Evolutionary conservation across 30 jellyfish, hydroid and myxozoan species (phyloP).

Genomic region (Pelagia noctiluca): DNA sequence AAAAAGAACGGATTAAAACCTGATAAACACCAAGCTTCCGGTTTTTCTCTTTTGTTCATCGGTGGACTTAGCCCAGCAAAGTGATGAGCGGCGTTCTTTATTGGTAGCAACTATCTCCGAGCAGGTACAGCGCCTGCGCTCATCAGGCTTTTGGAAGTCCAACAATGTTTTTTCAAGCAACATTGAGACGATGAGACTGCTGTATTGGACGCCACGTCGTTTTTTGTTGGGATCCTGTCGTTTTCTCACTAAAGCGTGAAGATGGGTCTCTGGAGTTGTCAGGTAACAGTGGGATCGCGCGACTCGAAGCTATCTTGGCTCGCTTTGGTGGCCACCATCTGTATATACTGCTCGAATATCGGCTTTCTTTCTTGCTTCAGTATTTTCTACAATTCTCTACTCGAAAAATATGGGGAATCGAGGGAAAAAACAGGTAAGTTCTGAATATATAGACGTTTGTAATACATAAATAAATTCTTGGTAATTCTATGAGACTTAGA

Average conservation of each 20-base stretch:
- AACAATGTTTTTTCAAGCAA: too few relatives aligned
- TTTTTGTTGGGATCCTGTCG: neutral
- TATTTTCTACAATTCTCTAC: conserved; percentile 34
- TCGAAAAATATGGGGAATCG: conserved; percentile 42
- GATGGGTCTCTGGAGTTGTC: conserved; percentile 11
- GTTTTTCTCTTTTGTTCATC: too few relatives aligned
- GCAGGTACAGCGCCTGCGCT: too few relatives aligned
- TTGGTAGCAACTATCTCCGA: too few relatives aligned
- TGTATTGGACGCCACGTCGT: neutral
- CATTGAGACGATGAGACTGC: neutral
- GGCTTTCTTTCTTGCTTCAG: conserved; percentile 45
- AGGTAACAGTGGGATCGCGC: neutral
- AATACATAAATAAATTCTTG: neutral
- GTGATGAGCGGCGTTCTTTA: too few relatives aligned
- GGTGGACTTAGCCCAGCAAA: too few relatives aligned
- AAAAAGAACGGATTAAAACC: too few relatives aligned
- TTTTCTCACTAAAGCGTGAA: neutral
- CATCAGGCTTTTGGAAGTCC: too few relatives aligned
- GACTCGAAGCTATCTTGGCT: conserved; percentile 30
- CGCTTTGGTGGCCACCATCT: conserved; percentile 35
- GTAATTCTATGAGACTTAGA: too few relatives aligned
- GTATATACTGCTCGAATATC: conserved; percentile 14
- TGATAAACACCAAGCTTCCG: too few relatives aligned
- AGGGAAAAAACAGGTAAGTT: conserved; percentile 54
- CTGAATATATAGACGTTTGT: neutral